Evolutionary conservation across 2,797 vertebrate genomes (phyloP), one percentile per base, ranked within the genome.

Genomic region (Gastrophryne carolinensis): DNA sequence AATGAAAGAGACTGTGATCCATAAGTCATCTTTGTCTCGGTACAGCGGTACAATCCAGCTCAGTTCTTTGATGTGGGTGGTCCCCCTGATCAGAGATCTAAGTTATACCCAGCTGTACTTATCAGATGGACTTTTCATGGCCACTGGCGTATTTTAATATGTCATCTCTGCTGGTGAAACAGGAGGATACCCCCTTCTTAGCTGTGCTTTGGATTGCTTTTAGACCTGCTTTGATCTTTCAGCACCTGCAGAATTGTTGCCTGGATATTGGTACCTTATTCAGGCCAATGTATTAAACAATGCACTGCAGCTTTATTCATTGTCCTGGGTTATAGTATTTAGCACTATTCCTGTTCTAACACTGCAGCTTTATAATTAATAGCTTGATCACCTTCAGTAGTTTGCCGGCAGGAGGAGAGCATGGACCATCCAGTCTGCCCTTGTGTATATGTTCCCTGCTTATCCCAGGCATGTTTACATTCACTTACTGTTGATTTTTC

Each of bases 71-170:
- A 67, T 74, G 72, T 66, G 72, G 61, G 72, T 60, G 72, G 62
- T 58, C 62, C 27, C 4, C n/a, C 21, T 34, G 52, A 74, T 65
- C 17, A 54, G 49, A 58, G 39, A 12, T 44, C 58, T 57, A 30
- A n/a, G 52, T 54, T 74, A 49, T 58, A 39, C 41, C 49, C 72
- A 74, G 72, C 72, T 74, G 72, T 58, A 74, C 29, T 50, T 74
- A 74, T 74, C 72, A 66, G 62, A 58, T 29, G 27, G 19, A 50
- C 19, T 30, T 57, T 47, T 73, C 39, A 62, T 62, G 64, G 32
- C n/a, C 44, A 4, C 61, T 53, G 47, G 10, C 32, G 72, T 39
- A 58, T 74, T 49, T 66, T 58, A 66, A 74, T 74, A 74, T 54
- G 49, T 39, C 53, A 67, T 74, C 26, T 30, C 30, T 35, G 34